phyloP scores from a whole-genome alignment of 2,888 invertebrate species.

The Unio delphinus region DNA sequence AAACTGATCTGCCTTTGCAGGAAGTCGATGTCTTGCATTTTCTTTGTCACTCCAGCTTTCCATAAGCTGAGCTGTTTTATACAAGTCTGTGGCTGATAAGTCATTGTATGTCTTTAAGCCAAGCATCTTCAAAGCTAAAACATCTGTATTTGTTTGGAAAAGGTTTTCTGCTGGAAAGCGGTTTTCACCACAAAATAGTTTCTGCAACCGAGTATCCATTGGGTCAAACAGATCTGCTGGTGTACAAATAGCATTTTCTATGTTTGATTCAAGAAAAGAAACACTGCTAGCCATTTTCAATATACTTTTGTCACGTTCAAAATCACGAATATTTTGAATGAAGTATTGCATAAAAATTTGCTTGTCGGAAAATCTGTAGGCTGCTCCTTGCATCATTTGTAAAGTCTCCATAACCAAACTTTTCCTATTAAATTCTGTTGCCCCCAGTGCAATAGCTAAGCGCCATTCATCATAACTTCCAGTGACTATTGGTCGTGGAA shows the following conservation, averaged over 20 bases:
- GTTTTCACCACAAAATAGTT: slow-evolving; percentile 8
- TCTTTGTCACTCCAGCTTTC: background rate
- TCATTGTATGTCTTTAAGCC: slow-evolving; percentile 16
- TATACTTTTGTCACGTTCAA: background rate
- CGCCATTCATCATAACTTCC: too few relatives aligned
- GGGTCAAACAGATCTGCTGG: slow-evolving; percentile 22
- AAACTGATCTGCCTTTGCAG: too few relatives aligned
- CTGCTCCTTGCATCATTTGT: background rate
- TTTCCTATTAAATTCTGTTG: background rate
- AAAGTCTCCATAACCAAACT: slow-evolving; percentile 9
- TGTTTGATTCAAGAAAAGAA: slow-evolving; percentile 8
- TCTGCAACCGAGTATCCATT: slow-evolving; percentile 2
- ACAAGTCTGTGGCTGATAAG: slow-evolving; percentile 10
- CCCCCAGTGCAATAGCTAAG: too few relatives aligned
- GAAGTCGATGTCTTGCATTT: too few relatives aligned
- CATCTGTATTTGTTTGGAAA: background rate
- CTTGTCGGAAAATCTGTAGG: background rate
- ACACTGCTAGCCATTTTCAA: slow-evolving; percentile 6
- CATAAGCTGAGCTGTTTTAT: slow-evolving; percentile 8
- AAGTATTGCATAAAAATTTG: slow-evolving; percentile 12
- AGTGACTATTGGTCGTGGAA: too few relatives aligned
- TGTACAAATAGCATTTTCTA: background rate
- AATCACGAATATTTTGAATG: slow-evolving; percentile 5
- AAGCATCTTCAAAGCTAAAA: slow-evolving; percentile 2
- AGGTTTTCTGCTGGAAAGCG: slow-evolving; percentile 14